Conservation (phyloP, 2,113 vertebrate species). For the Onychostruthus taczanowskii region DNA sequence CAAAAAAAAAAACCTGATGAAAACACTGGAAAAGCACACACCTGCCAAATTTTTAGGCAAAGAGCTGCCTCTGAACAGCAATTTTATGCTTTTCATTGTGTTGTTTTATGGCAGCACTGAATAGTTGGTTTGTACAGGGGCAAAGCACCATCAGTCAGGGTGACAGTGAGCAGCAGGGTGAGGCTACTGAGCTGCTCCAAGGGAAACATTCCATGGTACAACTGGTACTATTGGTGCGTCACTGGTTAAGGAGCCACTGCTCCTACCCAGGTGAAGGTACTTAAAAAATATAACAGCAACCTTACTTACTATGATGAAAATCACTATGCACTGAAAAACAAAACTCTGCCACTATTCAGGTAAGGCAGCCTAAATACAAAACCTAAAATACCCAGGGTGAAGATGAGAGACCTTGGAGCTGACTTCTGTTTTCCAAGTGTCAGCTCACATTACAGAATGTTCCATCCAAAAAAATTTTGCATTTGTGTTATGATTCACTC, state of each 20-base stretch:
- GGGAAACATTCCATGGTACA: neutral
- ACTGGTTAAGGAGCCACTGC: neutral
- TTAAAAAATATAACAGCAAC: neutral
- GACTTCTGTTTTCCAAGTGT: neutral
- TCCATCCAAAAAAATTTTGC: neutral
- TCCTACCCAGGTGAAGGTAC: rapidly evolving
- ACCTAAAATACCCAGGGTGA: neutral
- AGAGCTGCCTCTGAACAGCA: neutral
- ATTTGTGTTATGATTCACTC: neutral
- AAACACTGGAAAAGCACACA: neutral
- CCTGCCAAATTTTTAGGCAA: neutral
- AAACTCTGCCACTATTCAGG: neutral
- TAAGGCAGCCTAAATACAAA: neutral
- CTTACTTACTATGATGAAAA: neutral
- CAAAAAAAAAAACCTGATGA: too few relatives aligned
- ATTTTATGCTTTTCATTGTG: neutral
- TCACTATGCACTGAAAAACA: neutral
- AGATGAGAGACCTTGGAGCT: neutral
- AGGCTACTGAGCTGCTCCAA: neutral
- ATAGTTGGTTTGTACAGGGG: neutral
- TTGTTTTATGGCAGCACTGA: neutral
- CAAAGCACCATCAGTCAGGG: neutral
- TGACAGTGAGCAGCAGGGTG: neutral
- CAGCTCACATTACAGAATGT: neutral
- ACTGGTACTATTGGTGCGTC: neutral